Percentiles rank a stretch among this genome's conserved stretches.
Evolutionary conservation across 2,113 vertebrate species (phyloP).

Genomic region (Agapornis roseicollis): DNA sequence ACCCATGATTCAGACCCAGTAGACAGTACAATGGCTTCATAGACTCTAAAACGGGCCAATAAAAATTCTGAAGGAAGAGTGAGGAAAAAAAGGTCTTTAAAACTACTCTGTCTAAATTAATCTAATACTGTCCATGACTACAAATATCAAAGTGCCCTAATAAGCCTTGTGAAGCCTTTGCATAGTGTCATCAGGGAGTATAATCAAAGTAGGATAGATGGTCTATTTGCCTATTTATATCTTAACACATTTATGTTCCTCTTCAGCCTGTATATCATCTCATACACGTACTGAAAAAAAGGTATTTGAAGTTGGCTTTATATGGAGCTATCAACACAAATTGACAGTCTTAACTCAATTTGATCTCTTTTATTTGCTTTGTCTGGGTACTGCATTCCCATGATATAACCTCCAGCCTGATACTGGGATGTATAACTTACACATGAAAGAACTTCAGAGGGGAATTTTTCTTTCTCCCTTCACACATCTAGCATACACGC

Average conservation of each 20-base stretch:
- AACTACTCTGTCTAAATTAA: background rate
- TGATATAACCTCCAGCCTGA: background rate
- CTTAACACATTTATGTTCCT: background rate
- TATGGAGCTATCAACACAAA: background rate
- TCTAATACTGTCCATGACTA: background rate
- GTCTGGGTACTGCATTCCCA: background rate
- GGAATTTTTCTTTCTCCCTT: background rate
- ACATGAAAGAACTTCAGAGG: background rate
- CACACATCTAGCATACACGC: slow-evolving; percentile 77
- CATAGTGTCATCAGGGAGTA: background rate
- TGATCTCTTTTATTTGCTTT: background rate
- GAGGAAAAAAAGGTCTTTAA: background rate
- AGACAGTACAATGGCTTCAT: no score
- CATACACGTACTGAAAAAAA: background rate
- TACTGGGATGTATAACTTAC: background rate
- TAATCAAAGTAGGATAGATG: background rate
- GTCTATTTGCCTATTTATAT: background rate
- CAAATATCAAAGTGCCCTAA: background rate
- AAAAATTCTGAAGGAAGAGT: background rate
- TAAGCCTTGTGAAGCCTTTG: background rate
- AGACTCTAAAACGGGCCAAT: background rate
- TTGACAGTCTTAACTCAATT: background rate
- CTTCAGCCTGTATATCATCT: background rate
- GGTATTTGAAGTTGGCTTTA: background rate
- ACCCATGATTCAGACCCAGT: no score